Evolutionary conservation across 2,797 vertebrate species (phyloP).

Genomic region (Lagorchestes hirsutus): DNA sequence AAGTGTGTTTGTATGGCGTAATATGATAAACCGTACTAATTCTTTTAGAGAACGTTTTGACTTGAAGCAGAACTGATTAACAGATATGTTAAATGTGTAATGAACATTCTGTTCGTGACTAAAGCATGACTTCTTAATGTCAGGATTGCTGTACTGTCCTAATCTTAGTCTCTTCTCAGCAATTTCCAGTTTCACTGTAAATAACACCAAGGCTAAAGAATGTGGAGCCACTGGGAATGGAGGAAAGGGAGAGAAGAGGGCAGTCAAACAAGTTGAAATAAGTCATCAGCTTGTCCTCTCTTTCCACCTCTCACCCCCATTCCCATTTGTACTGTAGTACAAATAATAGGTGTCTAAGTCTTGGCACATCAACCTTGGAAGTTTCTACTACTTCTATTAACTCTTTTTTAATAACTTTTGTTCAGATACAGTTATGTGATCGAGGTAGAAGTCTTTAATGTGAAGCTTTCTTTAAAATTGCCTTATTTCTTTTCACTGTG

Average conservation of each 20-base stretch:
- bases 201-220: neutral
- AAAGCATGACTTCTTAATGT: neutral
- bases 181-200: neutral
- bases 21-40: neutral
- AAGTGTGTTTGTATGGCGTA: rapidly evolving
- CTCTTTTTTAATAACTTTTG: conserved; percentile 18
- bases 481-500: conserved; percentile 41
- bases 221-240: neutral
- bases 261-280: neutral
- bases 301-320: neutral
- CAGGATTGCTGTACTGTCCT: neutral
- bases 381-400: conserved; percentile 24
- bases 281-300: neutral
- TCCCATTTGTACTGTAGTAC: neutral
- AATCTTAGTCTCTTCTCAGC: neutral
- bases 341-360: neutral
- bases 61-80: neutral
- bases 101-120: neutral
- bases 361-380: neutral
- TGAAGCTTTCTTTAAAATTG: conserved; percentile 52
- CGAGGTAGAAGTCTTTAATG: neutral
- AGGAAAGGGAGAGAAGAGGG: neutral
- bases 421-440: neutral
- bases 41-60: neutral
- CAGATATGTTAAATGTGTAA: neutral